Percentiles rank a stretch among this genome's conserved stretches.
phyloP scores from a whole-genome alignment of 2,888 invertebrate species.

The Eupithecia inturbata region DNA sequence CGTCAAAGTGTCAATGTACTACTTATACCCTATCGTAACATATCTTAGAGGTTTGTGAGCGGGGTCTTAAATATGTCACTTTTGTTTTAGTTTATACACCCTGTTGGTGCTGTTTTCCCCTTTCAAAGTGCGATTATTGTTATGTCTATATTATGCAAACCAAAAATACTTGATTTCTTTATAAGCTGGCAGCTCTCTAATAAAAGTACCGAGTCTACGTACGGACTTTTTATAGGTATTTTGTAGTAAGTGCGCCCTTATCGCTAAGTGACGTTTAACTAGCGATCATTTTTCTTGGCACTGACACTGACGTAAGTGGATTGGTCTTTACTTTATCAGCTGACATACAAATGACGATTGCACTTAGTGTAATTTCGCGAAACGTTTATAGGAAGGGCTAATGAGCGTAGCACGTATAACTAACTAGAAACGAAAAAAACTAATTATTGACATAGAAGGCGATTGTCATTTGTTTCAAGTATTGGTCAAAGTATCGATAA shows the following conservation, averaged over 20 bases:
- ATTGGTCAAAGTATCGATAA: too few relatives aligned
- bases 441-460: background rate
- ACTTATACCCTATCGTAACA: background rate
- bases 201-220: background rate
- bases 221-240: background rate
- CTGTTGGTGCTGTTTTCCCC: background rate
- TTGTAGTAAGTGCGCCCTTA: conserved; percentile 4
- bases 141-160: background rate
- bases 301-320: conserved; percentile 19
- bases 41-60: background rate
- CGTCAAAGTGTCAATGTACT: background rate
- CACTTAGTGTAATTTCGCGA: conserved; percentile 16
- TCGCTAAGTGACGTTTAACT: conserved; percentile 25
- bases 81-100: background rate
- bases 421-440: background rate
- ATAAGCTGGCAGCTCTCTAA: background rate
- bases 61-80: background rate
- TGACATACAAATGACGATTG: conserved; percentile 11
- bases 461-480: background rate
- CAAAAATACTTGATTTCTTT: background rate
- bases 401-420: background rate
- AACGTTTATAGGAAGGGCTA: background rate
- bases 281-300: conserved; percentile 10
- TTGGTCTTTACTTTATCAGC: conserved; percentile 9
- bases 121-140: background rate